Base-by-base conservation (phyloP, 2,888 invertebrate species). In the Leucoptera coffeella region DNA sequence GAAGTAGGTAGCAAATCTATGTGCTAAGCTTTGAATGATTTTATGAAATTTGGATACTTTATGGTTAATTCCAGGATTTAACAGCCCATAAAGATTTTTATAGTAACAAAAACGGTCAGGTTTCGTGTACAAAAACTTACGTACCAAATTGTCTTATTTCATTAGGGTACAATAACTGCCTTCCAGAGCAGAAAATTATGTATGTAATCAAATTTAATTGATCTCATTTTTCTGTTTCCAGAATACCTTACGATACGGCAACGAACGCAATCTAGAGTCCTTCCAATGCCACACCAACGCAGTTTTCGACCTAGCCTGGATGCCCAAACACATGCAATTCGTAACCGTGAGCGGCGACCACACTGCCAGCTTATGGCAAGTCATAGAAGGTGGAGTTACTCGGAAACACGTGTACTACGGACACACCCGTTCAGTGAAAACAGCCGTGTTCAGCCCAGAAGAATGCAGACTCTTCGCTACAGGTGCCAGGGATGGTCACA, bases 281-380 rank as follows among this genome's bases (percentile, higher is more conserved):
- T 72, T 73, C 31, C 75, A 76, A 37, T 77, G 77, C 31, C 93
- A 93, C 54, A 77, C 75, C 41, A 92, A 93, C 71, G 92, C 92
- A 1, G 83, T 93, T 15, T 93, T 92, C 48, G 92, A 93, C 51
- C 49, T 93, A 27, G 83, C 85, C 1, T 94, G 93, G 93, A 80
- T 83, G 61, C 82, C 83, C 0, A 74, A 77, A 1, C 74, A 82
- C 41, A 77, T 78, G 74, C 83, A 80, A 41, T 72, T 93, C 30
- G 78, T 92, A 2, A 91, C 90, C 4, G 91, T 84, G 0, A 88
- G 91, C 73, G 85, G 84, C 2, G 93, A 93, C 53, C 87, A 90
- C 46, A 82, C 84, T 0, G 84, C 86, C 0, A 73, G 78, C 30
- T 61, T 93, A 10, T 91, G 89, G 83, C 85, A 90, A 45, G 73